phyloP scores from a whole-genome alignment of 2,888 invertebrate genomes.

The Unio delphinus region DNA sequence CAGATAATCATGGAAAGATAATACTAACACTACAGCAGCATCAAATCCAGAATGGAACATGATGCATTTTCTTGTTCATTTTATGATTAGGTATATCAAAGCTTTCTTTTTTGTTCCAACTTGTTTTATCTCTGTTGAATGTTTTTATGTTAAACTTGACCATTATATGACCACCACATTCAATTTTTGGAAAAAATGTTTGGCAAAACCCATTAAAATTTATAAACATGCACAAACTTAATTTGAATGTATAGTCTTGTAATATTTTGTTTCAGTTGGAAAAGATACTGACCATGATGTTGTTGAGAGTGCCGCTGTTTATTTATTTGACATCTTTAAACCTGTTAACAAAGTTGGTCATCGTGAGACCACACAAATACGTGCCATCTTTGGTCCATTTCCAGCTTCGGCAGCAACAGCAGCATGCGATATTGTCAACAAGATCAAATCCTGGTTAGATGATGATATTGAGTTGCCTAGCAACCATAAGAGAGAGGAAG shows the following conservation, averaged over 20 bases:
- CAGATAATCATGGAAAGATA: too few relatives aligned
- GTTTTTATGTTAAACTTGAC: too few relatives aligned
- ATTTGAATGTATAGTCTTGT: constrained; percentile 3
- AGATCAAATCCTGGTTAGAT: constrained; percentile 57
- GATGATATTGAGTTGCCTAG: constrained; percentile 45
- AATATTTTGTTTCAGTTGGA: constrained; percentile 47
- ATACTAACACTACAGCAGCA: too few relatives aligned
- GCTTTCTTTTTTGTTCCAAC: too few relatives aligned
- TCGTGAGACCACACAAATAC: constrained; percentile 53
- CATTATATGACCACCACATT: too few relatives aligned
- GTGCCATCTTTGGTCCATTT: constrained; percentile 66
- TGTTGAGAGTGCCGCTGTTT: constrained; percentile 60
- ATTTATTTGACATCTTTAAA: constrained; percentile 63
- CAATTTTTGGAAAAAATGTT: too few relatives aligned
- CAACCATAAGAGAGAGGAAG: constrained; percentile 43
- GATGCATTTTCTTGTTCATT: too few relatives aligned
- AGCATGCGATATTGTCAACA: constrained; percentile 56
- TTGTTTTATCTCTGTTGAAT: too few relatives aligned
- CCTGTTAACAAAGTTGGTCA: constrained; percentile 52
- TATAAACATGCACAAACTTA: not conserved
- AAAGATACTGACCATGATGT: constrained; percentile 52
- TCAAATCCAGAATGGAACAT: too few relatives aligned
- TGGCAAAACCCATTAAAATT: too few relatives aligned
- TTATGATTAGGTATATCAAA: too few relatives aligned
- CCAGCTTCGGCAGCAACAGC: constrained; percentile 64